phyloP scores from a whole-genome alignment of 2,797 vertebrate genomes.

The Glyptemys insculpta region DNA sequence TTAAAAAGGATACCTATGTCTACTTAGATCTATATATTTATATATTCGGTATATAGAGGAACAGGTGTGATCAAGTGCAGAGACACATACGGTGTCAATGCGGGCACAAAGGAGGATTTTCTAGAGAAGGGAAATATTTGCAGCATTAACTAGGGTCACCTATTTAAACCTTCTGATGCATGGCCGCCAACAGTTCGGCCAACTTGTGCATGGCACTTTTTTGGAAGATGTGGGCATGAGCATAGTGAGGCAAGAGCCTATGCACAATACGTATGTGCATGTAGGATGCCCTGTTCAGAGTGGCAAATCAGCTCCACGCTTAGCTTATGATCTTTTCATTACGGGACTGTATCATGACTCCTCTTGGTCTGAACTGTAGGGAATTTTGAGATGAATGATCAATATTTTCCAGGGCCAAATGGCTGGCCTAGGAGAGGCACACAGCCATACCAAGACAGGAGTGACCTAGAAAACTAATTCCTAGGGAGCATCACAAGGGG shows the following conservation, averaged over 20 bases:
- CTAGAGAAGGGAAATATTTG: background rate
- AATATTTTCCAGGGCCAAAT: background rate
- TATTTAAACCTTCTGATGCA: background rate
- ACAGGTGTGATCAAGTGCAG: background rate
- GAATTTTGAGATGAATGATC: background rate
- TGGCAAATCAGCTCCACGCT: background rate
- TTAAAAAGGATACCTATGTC: background rate
- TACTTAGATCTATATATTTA: no score
- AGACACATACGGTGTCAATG: rapidly evolving
- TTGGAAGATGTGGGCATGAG: rapidly evolving
- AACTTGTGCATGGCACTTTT: background rate
- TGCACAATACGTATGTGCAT: background rate
- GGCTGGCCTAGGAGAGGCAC: constrained; percentile 20
- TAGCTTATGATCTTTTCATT: background rate
- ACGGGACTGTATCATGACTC: background rate
- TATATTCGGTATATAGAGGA: background rate
- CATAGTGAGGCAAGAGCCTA: background rate
- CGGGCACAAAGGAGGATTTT: background rate
- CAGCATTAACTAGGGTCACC: background rate
- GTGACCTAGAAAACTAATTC: no score
- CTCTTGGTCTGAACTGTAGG: background rate
- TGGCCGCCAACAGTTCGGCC: background rate
- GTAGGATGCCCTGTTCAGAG: background rate
- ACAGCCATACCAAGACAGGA: background rate
- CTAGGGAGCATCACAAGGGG: no score